Conservation (phyloP, 2,113 vertebrate species). For the Anser brachyrhynchus region DNA sequence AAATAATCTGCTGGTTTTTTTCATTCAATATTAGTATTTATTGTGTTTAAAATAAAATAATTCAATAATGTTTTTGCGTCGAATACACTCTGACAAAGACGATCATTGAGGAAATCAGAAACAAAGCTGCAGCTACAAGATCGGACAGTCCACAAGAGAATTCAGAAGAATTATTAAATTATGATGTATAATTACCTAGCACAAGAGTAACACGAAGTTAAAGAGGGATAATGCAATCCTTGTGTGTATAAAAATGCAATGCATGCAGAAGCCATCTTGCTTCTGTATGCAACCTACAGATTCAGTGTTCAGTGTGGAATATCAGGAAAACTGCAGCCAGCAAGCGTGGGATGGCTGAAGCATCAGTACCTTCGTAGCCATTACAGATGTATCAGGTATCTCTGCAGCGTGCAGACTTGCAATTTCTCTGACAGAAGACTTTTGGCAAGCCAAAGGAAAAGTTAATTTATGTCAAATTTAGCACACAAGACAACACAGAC, state of each 20-base stretch:
- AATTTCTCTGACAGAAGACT: background rate
- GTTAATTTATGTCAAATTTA: background rate
- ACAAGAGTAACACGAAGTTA: background rate
- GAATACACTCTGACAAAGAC: background rate
- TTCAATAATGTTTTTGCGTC: background rate
- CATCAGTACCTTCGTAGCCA: background rate
- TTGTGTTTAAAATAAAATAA: background rate
- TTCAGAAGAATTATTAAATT: background rate
- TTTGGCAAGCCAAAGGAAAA: background rate
- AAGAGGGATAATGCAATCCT: background rate
- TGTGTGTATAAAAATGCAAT: background rate
- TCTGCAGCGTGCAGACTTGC: background rate
- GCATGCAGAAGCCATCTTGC: slow-evolving; percentile 30
- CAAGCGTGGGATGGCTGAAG: background rate
- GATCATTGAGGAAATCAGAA: background rate
- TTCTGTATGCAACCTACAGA: background rate
- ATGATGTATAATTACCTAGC: background rate
- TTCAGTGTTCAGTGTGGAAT: background rate
- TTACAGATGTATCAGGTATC: background rate
- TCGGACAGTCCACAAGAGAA: background rate
- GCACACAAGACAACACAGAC: background rate
- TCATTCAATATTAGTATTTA: background rate
- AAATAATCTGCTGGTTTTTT: background rate
- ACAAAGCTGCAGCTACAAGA: background rate
- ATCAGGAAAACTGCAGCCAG: background rate